Conservation (phyloP, 2,888 invertebrate species). For the Lasioglossum malachurum region DNA sequence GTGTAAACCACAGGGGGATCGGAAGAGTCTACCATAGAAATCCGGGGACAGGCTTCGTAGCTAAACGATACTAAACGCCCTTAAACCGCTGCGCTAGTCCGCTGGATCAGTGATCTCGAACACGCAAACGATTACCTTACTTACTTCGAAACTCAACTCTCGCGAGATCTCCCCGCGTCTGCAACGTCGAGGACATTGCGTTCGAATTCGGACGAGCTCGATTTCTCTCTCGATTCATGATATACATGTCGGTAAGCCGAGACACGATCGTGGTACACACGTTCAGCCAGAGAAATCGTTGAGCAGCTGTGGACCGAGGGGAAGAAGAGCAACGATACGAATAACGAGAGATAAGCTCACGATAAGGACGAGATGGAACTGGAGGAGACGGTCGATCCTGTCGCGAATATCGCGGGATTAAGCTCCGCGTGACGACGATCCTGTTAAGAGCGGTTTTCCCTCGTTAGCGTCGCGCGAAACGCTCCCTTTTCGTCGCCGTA, state of each 20-base stretch:
- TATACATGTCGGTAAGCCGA: background rate
- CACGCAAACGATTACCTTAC: background rate
- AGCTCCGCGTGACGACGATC: constrained; percentile 53
- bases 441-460: background rate
- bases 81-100: constrained; percentile 45
- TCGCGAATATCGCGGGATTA: constrained; percentile 62
- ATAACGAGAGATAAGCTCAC: constrained; percentile 31
- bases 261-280: background rate
- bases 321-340: constrained; percentile 48
- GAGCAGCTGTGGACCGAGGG: constrained; percentile 14
- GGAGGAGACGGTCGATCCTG: constrained; percentile 73
- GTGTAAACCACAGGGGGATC: constrained; percentile 32
- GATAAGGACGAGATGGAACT: constrained; percentile 46
- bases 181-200: background rate
- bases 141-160: background rate
- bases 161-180: background rate
- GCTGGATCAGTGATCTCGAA: constrained; percentile 23
- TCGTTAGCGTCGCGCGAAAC: background rate
- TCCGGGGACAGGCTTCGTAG: constrained; percentile 64
- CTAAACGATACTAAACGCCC: constrained; percentile 18
- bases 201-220: background rate
- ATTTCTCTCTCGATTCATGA: background rate
- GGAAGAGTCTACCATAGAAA: constrained; percentile 11
- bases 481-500: background rate
- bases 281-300: background rate